These are phyloP conservation scores for Timema podura DNA, from an alignment of 2,888 invertebrate species.

Conservation along the genomic window DNA sequence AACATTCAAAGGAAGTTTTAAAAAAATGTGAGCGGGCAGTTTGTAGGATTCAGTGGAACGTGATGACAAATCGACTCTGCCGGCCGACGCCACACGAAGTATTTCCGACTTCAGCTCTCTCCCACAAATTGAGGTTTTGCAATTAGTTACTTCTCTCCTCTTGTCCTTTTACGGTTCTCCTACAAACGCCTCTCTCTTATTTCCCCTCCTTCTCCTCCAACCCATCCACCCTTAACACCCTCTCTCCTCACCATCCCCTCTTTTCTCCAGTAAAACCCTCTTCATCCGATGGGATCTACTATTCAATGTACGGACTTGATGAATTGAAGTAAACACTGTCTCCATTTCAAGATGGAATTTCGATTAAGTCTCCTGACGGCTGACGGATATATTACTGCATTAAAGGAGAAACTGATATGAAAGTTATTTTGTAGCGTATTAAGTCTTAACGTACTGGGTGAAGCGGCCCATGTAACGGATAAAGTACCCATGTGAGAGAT, in stretches of 20 bases:
- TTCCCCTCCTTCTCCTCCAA: not conserved
- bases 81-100: slow-evolving; percentile 6
- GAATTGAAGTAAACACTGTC: slow-evolving; percentile 20
- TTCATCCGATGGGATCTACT: slow-evolving; percentile 12
- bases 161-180: not conserved
- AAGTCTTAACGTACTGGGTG: no score
- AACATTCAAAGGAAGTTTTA: no score
- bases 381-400: no score
- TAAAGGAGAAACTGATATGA: no score
- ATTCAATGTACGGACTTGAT: slow-evolving; percentile 13
- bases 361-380: slow-evolving; percentile 21
- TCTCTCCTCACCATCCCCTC: not conserved
- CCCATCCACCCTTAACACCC: not conserved
- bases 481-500: no score
- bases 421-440: no score
- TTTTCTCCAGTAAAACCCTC: slow-evolving; percentile 4
- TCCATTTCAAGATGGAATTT: slow-evolving; percentile 18
- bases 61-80: not conserved
- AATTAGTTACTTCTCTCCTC: slow-evolving; percentile 18
- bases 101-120: slow-evolving; percentile 6
- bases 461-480: no score
- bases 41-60: no score
- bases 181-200: not conserved
- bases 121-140: slow-evolving; percentile 17
- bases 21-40: no score